A percentile compares a stretch with the other conserved stretches of the same genome.
These are phyloP conservation scores for Oreochromis spilurus DNA, from an alignment of 2,113 vertebrate genomes.

Conservation along the genomic window DNA sequence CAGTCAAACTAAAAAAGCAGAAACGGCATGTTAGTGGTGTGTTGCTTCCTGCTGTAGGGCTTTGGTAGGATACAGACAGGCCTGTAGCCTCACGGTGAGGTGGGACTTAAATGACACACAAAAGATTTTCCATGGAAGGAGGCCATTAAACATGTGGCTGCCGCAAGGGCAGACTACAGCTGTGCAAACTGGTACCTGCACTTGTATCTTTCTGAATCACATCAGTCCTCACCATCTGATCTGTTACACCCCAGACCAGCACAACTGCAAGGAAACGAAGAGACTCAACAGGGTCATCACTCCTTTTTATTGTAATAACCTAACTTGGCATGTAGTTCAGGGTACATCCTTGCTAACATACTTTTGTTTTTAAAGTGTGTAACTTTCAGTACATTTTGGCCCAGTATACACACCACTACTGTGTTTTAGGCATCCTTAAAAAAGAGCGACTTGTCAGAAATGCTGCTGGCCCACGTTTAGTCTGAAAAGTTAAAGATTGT, in stretches of 20 bases:
- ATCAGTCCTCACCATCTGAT: not conserved
- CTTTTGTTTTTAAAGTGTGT: not conserved
- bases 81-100: not conserved
- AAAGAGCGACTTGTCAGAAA: not conserved
- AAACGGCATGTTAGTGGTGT: not conserved
- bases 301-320: not conserved
- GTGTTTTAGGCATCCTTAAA: not conserved
- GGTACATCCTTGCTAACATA: not conserved
- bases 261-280: not conserved
- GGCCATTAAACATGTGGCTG: slow-evolving; percentile 10
- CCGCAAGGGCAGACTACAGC: slow-evolving; percentile 16
- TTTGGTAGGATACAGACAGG: not conserved
- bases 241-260: not conserved
- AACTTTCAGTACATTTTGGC: not conserved
- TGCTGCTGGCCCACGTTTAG: not conserved
- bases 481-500: not conserved
- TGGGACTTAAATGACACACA: slow-evolving; percentile 4
- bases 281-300: not conserved
- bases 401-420: not conserved
- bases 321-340: not conserved
- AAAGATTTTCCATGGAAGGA: slow-evolving; percentile 2
- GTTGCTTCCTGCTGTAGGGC: slow-evolving; percentile 28
- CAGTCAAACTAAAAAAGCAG: not conserved
- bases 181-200: slow-evolving; percentile 51
- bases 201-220: not conserved